phyloP scores from a whole-genome alignment of 2,113 vertebrate species.

The Tringa solitaria region DNA sequence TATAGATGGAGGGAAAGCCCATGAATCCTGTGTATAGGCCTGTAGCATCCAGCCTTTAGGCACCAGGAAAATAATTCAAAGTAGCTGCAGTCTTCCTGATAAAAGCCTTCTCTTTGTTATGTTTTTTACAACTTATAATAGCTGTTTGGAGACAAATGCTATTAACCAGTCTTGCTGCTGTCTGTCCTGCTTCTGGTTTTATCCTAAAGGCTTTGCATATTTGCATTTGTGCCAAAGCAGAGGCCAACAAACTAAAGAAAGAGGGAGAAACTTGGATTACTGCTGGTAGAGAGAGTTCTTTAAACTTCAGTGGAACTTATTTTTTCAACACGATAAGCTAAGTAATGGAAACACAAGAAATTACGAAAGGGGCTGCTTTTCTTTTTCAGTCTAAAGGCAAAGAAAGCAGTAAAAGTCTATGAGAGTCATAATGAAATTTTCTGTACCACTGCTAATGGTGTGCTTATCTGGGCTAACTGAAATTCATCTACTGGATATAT shows the following conservation, averaged over 20 bases:
- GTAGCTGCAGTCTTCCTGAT: not conserved
- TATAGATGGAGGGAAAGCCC: not conserved
- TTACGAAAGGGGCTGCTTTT: not conserved
- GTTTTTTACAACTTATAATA: not conserved
- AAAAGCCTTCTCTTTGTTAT: not conserved
- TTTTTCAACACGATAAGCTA: no score
- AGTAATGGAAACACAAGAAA: not conserved
- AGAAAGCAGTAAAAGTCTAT: not conserved
- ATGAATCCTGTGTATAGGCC: not conserved
- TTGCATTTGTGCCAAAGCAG: not conserved
- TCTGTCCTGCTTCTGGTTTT: not conserved
- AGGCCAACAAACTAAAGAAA: not conserved
- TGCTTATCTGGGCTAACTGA: not conserved
- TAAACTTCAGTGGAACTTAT: not conserved
- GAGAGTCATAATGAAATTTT: not conserved
- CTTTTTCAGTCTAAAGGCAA: not conserved
- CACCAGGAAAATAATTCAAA: not conserved
- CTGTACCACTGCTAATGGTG: not conserved
- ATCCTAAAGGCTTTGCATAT: not conserved
- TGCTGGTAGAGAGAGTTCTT: not conserved
- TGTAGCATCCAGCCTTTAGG: not conserved
- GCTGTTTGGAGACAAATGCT: not conserved
- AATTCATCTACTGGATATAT: not conserved
- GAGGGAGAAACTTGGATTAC: not conserved
- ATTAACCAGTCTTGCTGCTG: not conserved